Base-by-base conservation (phyloP, 1,140 invertebrate genomes). In the Harlomillsia oculata region DNA sequence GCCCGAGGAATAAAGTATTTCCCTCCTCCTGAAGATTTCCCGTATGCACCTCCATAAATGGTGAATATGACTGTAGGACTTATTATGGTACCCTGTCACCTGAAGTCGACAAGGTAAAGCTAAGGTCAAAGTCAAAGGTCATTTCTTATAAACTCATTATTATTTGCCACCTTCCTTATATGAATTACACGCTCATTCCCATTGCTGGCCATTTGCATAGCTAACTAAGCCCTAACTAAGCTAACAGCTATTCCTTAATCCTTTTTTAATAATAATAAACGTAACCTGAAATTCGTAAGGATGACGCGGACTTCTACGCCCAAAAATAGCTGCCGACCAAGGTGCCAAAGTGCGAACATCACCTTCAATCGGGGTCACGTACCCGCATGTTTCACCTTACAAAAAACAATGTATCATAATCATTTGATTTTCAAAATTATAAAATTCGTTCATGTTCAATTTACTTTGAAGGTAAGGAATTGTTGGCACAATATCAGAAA, bases 1-100 rank as follows among this genome's bases (percentile, higher is more conserved):
- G 40, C 11, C 40, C 40, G 8, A 6, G 20, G 40, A 20, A n/a
- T n/a, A n/a, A n/a, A n/a, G n/a, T n/a, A n/a, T n/a, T n/a, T n/a
- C n/a, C n/a, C n/a, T n/a, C n/a, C n/a, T n/a, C n/a, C n/a, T n/a
- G n/a, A n/a, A n/a, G n/a, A n/a, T n/a, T n/a, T n/a, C 9, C 54
- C 54, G 23, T 46, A 55, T n/a, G 36, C 53, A 16, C 53, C 53
- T 8, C 53, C 53, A 26, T 37, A 36, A 4, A 55, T 16, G n/a
- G 53, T 46, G 13, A 55, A n/a, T 3, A 55, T 34, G 2, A 30
- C 28, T 26, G 43, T 18, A 26, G 53, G 53, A 37, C 43, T 34
- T n/a, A 55, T 46, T 3, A 55, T 28, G 6, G 44, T 55, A 14
- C 53, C 53, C 1, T n/a, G n/a, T n/a, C n/a, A n/a, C n/a, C n/a